phyloP scores from a whole-genome alignment of 2,113 vertebrate genomes.

The Morone saxatilis region DNA sequence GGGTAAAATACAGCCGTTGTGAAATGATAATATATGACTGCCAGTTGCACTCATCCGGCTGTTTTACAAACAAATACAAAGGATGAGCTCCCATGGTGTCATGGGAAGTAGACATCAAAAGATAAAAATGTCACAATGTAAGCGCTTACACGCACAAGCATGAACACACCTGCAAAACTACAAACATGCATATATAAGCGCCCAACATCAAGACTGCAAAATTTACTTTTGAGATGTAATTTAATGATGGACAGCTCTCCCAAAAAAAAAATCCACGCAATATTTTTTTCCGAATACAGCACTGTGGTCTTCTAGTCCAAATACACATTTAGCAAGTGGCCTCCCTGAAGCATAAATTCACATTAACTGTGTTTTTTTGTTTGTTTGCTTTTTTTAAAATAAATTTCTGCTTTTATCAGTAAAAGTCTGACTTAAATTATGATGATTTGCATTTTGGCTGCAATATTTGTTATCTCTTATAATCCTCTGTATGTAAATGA shows the following conservation, averaged over 20 bases:
- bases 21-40: conserved; percentile 74
- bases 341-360: background rate
- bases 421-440: conserved; percentile 11
- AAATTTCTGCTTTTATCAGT: conserved; percentile 16
- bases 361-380: conserved; percentile 1
- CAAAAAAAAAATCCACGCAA: background rate
- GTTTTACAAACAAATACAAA: conserved; percentile 70
- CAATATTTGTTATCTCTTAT: conserved; percentile 27
- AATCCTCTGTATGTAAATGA: conserved; percentile 66
- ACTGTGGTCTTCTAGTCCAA: background rate
- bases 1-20: conserved; percentile 72
- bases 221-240: conserved; percentile 20
- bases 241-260: background rate
- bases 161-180: conserved; percentile 28
- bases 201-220: background rate
- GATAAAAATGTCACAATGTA: conserved; percentile 33
- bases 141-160: conserved; percentile 3
- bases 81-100: conserved; percentile 56
- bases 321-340: background rate
- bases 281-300: no score
- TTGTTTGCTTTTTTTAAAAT: no score
- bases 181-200: conserved; percentile 32
- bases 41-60: conserved; percentile 76
- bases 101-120: conserved; percentile 67
- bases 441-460: conserved; percentile 23